Evolutionary conservation across 2,797 vertebrate species (phyloP), one percentile per base, ranked within the genome.

Genomic region (Sarcophilus harrisii): DNA sequence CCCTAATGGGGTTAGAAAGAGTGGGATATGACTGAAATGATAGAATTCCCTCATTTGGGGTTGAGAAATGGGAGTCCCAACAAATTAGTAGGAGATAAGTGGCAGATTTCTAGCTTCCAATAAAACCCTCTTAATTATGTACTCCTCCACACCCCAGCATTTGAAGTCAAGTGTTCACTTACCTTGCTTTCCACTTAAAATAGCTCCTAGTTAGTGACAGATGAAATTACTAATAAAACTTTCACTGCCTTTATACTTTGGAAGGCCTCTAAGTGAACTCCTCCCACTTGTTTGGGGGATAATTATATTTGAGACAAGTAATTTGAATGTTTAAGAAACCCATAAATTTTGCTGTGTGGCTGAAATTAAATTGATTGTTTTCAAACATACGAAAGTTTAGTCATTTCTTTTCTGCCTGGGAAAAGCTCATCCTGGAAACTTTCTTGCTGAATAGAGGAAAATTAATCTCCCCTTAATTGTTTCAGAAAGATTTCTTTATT

Each of bases 331-430:
- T 66, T 45, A 55, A 95, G 95, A 96, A 90, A 52, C 28, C 81
- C 93, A 89, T 60, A 93, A 90, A 97, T 93, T 93, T 91, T 38
- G 57, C 73, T 45, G 32, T 32, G 62, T 21, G 38, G 54, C 92
- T 59, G 28, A 92, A 57, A 62, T 9, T 89, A 94, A 94, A 94
- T 28, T 1, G 89, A 57, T 87, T 89, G 58, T 96, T 94, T 97
- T 89, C 60, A 95, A 96, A 95, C 90, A 94, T 45, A 96, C 90
- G 13, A 66, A 96, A 66, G 60, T 59, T 73, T 57, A 95, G 58
- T 60, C 27, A 28, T 18, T n/a, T 28, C 49, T 45, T 87, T 55
- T 38, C 57, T 0, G 1, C 49, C 62, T 92, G 28, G 49, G 58
- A 92, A 54, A 93, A 91, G 91, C 18, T 27, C 90, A 57, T 96